Evolutionary conservation across 1,140 invertebrate species (phyloP), one percentile per base, ranked within the genome.

Genomic region (Lamellibrachia luymesi): DNA sequence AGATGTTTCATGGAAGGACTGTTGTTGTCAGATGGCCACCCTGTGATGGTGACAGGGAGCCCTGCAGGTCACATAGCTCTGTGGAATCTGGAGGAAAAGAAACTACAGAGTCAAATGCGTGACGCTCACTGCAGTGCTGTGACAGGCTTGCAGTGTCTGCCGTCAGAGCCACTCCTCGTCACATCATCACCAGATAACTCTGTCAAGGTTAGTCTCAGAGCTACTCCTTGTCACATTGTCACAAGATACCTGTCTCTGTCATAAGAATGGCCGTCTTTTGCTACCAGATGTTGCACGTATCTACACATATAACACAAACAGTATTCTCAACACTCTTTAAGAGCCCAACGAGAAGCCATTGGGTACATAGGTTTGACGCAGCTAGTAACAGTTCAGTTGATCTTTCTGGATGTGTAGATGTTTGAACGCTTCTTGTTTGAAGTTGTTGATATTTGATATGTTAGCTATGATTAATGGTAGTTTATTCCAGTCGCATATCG

Each of bases 121-220:
- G 95, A 97, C 93, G 98, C 98, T 38, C 99, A 99, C 93, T 51
- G 93, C 38, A 97, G 96, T 25, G 95, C 97, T 80, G 97, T 99
- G 2, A 97, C 97, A 49, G 98, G 98, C 1, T 96, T 99, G 89
- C 97, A 98, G 93, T 99, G 98, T 96, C 96, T 99, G 25, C 97
- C 97, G 49, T 98, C 97, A 94, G 98, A 99, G 96, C 98, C 98
- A 0, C 95, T 99, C 0, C 97, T 99, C 95, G 97, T 99, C 2
- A 98, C 99, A 2, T 98, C 98, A 56, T 99, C 98, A 0, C 97
- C 97, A 4, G 99, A 99, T 95, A 99, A 99, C 96, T 98, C 98
- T n/a, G 95, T 99, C 38, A 99, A 99, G 96, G 96, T 97, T 94
- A 80, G 50, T 91, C 91, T 49, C 90, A 38, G 38, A 90, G n/a